These are phyloP conservation scores for Thymelicus acteon DNA, from an alignment of 2,888 invertebrate species.

Conservation along the genomic window DNA sequence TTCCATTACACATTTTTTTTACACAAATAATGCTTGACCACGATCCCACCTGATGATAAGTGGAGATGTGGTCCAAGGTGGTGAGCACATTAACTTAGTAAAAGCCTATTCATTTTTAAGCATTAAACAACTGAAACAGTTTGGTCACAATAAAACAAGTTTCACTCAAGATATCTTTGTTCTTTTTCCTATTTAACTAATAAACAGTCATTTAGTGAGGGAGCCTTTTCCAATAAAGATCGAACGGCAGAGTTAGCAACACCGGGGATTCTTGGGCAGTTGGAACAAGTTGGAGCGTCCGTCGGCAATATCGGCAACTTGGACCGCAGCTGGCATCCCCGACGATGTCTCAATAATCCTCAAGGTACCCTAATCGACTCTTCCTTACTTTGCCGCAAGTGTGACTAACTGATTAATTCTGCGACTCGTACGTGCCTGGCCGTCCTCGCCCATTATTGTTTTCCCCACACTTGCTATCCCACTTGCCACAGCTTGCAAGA, in stretches of 20 bases:
- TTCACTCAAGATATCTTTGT: not conserved
- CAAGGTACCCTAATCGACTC: slow-evolving; percentile 84
- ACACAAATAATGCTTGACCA: too few relatives aligned
- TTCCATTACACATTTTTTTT: too few relatives aligned
- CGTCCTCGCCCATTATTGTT: slow-evolving; percentile 72
- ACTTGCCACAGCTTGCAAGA: slow-evolving; percentile 56
- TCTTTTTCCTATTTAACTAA: slow-evolving; percentile 7
- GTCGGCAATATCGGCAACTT: slow-evolving; percentile 78
- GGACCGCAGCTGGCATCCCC: slow-evolving; percentile 77
- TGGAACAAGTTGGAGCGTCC: slow-evolving; percentile 78
- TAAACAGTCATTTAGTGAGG: slow-evolving; percentile 17
- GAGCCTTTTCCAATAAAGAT: slow-evolving; percentile 70
- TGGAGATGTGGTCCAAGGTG: too few relatives aligned
- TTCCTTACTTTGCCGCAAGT: slow-evolving; percentile 81
- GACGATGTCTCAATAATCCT: slow-evolving; percentile 83
- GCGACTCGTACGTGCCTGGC: slow-evolving; percentile 74
- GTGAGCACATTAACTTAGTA: too few relatives aligned
- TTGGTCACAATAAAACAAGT: not conserved
- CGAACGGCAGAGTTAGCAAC: slow-evolving; percentile 72
- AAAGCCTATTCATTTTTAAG: too few relatives aligned
- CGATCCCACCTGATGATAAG: too few relatives aligned
- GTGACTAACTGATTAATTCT: slow-evolving; percentile 84
- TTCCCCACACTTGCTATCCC: slow-evolving; percentile 64
- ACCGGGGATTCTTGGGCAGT: slow-evolving; percentile 74
- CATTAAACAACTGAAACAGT: not conserved